Evolutionary conservation across 2,888 invertebrate genomes (phyloP).

Genomic region (Apantesis nais): DNA sequence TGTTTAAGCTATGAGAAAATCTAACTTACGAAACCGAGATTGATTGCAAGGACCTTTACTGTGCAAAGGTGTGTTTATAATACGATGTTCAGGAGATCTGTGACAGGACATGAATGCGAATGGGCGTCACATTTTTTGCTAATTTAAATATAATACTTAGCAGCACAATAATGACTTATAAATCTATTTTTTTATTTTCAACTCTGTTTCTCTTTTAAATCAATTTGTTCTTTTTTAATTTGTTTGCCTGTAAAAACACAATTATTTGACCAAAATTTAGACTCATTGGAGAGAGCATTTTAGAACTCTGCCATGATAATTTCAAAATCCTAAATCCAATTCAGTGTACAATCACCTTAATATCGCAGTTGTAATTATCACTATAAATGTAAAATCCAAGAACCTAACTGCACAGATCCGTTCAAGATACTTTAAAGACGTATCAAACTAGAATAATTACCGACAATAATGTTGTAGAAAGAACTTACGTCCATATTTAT

Average conservation of each 20-base stretch:
- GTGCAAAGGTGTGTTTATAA: background rate
- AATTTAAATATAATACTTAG: background rate
- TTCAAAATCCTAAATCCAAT: background rate
- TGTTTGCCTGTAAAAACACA: too few species aligned
- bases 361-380: background rate
- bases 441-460: conserved; percentile 5
- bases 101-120: background rate
- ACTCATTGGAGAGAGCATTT: too few species aligned
- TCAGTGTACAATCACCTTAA: background rate
- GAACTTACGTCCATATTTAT: background rate
- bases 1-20: background rate
- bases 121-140: background rate
- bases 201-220: too few species aligned
- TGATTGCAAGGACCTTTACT: background rate
- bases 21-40: background rate
- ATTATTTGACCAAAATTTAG: too few species aligned
- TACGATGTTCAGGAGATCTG: background rate
- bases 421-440: background rate
- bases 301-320: too few species aligned
- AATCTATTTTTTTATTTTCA: too few species aligned
- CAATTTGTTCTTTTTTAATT: too few species aligned
- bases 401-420: background rate
- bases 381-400: background rate
- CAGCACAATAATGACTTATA: too few species aligned
- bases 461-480: background rate